phyloP scores from a whole-genome alignment of 1,140 invertebrate genomes.

The Rhynchophorus ferrugineus region DNA sequence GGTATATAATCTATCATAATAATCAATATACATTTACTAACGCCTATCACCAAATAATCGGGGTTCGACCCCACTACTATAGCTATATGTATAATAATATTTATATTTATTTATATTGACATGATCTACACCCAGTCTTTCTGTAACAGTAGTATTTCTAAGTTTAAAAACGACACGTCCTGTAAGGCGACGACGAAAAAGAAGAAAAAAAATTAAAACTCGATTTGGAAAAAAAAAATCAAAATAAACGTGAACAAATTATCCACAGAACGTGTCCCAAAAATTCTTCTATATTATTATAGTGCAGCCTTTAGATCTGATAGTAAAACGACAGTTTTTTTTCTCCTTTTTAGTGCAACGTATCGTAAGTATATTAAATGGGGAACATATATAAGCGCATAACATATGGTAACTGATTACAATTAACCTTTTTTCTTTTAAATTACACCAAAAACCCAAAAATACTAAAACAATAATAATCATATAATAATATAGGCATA shows the following conservation, averaged over 20 bases:
- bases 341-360: background rate
- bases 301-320: slow-evolving; percentile 36
- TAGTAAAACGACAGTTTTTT: slow-evolving; percentile 21
- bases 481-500: slow-evolving; percentile 20
- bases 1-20: slow-evolving; percentile 16
- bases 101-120: slow-evolving; percentile 32
- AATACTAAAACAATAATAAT: slow-evolving; percentile 24
- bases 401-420: slow-evolving; percentile 33
- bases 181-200: background rate
- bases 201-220: too few relatives aligned
- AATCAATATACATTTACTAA: slow-evolving; percentile 30
- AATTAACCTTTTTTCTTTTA: slow-evolving; percentile 12
- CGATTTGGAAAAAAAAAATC: slow-evolving; percentile 1
- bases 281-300: slow-evolving; percentile 25
- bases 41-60: slow-evolving; percentile 31
- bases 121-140: slow-evolving; percentile 34
- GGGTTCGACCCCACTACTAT: slow-evolving; percentile 24
- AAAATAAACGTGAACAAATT: too few relatives aligned
- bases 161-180: background rate
- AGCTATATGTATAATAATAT: slow-evolving; percentile 11
- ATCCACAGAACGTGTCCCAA: slow-evolving; percentile 10
- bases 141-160: slow-evolving; percentile 24
- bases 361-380: background rate
- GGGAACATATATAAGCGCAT: slow-evolving; percentile 27
- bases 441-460: slow-evolving; percentile 12